Percentiles rank a stretch among this genome's conserved stretches.
These are phyloP conservation scores for Lepidocyrtoides sp. DNA, from an alignment of 2,888 invertebrate species.

Conservation along the genomic window DNA sequence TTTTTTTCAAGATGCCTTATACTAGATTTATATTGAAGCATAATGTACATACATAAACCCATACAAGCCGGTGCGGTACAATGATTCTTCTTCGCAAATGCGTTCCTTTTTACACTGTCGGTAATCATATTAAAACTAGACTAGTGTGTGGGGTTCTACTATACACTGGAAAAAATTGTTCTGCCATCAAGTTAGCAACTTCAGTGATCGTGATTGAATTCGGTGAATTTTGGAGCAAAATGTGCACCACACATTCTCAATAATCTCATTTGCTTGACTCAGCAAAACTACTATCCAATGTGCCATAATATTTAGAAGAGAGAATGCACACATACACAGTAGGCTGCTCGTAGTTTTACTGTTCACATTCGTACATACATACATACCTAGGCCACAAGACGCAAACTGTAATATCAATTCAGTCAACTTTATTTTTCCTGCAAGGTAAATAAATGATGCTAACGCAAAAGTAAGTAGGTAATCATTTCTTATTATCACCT, in stretches of 20 bases:
- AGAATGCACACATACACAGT: neutral
- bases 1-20: too few species aligned
- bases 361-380: neutral
- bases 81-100: too few species aligned
- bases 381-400: too few species aligned
- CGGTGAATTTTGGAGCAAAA: neutral
- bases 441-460: constrained; percentile 5
- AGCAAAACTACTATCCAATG: constrained; percentile 20
- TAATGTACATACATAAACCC: too few species aligned
- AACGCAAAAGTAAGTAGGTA: neutral
- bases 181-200: too few species aligned
- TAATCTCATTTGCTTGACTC: constrained; percentile 32
- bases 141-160: too few species aligned
- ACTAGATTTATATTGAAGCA: too few species aligned
- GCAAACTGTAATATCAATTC: too few species aligned
- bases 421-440: neutral
- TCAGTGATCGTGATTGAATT: neutral
- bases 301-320: neutral
- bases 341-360: too few species aligned
- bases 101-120: too few species aligned
- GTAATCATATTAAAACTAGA: constrained; percentile 66
- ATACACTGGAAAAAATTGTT: too few species aligned
- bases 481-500: neutral
- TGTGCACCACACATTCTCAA: neutral
- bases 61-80: too few species aligned